Conservation (phyloP, 2,888 invertebrate species). For the Macaria liturata region DNA sequence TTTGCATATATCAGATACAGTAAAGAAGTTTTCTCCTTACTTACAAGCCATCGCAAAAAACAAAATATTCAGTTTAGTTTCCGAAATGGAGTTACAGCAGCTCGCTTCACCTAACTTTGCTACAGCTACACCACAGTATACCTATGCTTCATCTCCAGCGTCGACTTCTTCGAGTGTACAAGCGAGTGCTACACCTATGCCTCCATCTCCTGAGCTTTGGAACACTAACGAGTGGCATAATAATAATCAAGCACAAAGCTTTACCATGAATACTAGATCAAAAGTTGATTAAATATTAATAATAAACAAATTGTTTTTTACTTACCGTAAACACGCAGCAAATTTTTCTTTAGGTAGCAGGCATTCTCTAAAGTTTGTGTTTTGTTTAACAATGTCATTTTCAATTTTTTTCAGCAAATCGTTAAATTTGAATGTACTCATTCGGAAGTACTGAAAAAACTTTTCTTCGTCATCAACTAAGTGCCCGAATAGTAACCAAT, state of each 20-base stretch:
- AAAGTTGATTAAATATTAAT: constrained; percentile 9
- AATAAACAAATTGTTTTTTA: constrained; percentile 24
- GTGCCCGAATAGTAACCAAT: no score
- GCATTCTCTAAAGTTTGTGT: no score
- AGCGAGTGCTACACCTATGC: constrained; percentile 16
- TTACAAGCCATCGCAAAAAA: constrained; percentile 31
- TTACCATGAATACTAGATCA: constrained; percentile 10
- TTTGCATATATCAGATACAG: constrained; percentile 32
- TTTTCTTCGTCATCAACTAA: no score
- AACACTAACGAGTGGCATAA: constrained; percentile 22
- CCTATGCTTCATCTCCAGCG: constrained; percentile 22
- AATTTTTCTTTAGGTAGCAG: no score
- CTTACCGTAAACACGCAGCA: no score
- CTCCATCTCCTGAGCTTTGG: constrained; percentile 18
- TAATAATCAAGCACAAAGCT: constrained; percentile 7
- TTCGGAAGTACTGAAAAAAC: no score
- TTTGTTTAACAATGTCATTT: no score
- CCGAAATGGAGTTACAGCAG: constrained; percentile 30
- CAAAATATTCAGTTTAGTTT: no score
- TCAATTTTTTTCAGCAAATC: no score
- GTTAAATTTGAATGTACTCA: no score
- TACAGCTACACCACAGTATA: constrained; percentile 5
- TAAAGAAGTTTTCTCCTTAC: constrained; percentile 31
- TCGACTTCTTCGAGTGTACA: constrained; percentile 21
- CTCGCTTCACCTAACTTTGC: constrained; percentile 13